Conservation (phyloP, 2,888 invertebrate species). For the Drosophila demipolita region DNA sequence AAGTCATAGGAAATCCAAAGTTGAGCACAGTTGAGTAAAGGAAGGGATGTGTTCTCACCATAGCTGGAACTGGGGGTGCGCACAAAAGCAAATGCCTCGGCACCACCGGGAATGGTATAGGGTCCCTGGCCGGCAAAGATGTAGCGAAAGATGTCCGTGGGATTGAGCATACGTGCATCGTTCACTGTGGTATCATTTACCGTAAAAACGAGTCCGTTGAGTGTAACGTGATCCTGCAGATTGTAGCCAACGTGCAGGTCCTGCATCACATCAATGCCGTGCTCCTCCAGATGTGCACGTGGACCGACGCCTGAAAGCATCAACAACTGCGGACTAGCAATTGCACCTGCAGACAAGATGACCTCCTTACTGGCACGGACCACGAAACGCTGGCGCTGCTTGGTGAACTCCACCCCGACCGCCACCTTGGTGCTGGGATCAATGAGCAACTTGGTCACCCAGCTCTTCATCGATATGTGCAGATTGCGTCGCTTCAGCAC, state of each 20-base stretch:
- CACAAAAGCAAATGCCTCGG: constrained; percentile 91
- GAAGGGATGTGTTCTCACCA: constrained; percentile 53
- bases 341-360: constrained; percentile 91
- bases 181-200: constrained; percentile 90
- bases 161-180: constrained; percentile 87
- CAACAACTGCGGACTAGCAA: constrained; percentile 93
- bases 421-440: constrained; percentile 87
- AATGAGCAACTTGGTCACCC: constrained; percentile 89
- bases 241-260: constrained; percentile 92
- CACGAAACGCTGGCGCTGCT: constrained; percentile 86
- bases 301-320: constrained; percentile 95
- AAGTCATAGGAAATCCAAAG: background rate
- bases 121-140: constrained; percentile 88
- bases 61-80: constrained; percentile 87
- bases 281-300: constrained; percentile 86
- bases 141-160: constrained; percentile 88
- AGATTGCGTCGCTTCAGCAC: constrained; percentile 88
- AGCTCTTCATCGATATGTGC: constrained; percentile 89
- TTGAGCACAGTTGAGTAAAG: background rate
- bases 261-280: constrained; percentile 88
- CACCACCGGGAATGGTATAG: constrained; percentile 91
- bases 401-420: constrained; percentile 89
- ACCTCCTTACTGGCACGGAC: constrained; percentile 90
- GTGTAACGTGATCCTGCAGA: constrained; percentile 92
- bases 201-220: constrained; percentile 90